Conservation (phyloP, 2,888 invertebrate species). For the Lepas anatifera region DNA sequence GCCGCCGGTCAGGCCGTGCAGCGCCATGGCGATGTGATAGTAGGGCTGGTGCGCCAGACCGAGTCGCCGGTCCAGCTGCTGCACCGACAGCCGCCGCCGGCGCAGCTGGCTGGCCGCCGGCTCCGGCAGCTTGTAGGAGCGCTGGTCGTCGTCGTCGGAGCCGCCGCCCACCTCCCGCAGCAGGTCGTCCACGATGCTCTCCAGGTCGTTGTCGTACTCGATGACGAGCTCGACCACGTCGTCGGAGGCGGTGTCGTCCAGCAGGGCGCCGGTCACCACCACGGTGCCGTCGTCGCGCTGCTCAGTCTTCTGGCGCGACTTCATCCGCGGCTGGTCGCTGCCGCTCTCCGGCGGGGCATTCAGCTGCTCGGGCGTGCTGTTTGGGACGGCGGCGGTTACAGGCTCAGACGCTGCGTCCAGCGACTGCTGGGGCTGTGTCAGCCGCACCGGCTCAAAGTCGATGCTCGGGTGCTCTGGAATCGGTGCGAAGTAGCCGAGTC, state of each 20-base stretch:
- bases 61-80: conserved; percentile 3
- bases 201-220: conserved; percentile 12
- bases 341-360: no score
- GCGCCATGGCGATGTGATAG: conserved; percentile 6
- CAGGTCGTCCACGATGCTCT: neutral
- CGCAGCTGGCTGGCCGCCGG: conserved; percentile 4
- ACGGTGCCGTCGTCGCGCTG: neutral
- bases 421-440: neutral
- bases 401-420: neutral
- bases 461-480: neutral
- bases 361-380: no score
- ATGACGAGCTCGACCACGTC: conserved; percentile 1
- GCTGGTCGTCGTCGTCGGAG: neutral
- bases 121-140: neutral
- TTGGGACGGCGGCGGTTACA: neutral
- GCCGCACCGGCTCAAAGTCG: neutral
- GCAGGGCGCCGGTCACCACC: neutral
- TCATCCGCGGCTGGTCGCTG: neutral
- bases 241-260: neutral
- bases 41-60: conserved; percentile 9
- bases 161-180: neutral
- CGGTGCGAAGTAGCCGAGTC: neutral
- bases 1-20: neutral
- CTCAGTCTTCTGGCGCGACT: neutral
- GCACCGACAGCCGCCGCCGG: neutral